Base-by-base conservation (phyloP, 2,888 invertebrate genomes). In the Polia nebulosa region DNA sequence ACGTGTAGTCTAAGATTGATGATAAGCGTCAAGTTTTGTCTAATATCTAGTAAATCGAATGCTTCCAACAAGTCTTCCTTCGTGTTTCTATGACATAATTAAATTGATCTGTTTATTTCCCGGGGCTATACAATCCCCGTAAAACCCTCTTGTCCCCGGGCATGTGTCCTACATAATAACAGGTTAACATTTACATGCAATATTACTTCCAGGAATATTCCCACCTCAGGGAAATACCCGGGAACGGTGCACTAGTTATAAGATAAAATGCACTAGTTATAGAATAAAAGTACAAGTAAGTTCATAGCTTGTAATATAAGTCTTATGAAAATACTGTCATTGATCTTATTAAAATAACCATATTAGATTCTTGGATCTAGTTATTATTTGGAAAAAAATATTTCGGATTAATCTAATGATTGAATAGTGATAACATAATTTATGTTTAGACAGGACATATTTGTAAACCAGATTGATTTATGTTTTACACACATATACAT, bases 161-260 rank as follows among this genome's bases (percentile, higher is more conserved):
- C 44, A 55, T 55, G 32, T 44, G 51, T 75, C 49, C 47, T 68
- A 72, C 49, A 76, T 70, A 62, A 69, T 69, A 62, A 69, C 45
- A 61, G 51, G 17, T n/a, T 62, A 53, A 55, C 70, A 76, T 76
- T 76, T 73, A 57, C 70, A 73, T 69, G 57, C 76, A 53, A 44
- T 51, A 34, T 62, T 51, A 53, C 70, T 76, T 76, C 57, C 62
- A 44, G 57, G 44, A 61, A 69, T 76, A 39, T 70, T 69, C 5
- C 13, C 36, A 63, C 73, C 73, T 76, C 47, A 55, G 70, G 73
- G 62, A 76, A 74, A 62, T 74, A 62, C 36, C 36, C 44, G 39
- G 58, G 44, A 34, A 63, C 49, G 11, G 34, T 22, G 53, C 36
- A 41, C 20, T 58, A 58, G 32, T 53, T 72, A 58, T 15, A 36